These are phyloP conservation scores for Momotus momota DNA, from an alignment of 2,797 vertebrate species.

Conservation along the genomic window DNA sequence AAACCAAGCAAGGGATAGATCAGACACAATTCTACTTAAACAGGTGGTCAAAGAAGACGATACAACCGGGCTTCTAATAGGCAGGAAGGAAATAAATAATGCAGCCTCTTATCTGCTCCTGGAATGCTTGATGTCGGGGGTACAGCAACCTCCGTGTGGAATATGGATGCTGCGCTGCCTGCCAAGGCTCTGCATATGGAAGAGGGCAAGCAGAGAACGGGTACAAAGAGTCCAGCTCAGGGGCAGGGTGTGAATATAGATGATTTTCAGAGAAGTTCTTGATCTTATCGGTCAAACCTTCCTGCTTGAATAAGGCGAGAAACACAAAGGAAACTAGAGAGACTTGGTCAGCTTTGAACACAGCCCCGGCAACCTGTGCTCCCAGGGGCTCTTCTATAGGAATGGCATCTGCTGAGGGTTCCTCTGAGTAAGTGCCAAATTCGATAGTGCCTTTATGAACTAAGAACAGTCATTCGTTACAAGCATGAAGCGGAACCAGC, in stretches of 20 bases:
- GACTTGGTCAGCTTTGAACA: background rate
- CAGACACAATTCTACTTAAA: background rate
- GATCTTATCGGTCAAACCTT: background rate
- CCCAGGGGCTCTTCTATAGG: background rate
- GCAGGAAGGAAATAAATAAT: background rate
- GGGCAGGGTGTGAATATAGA: conserved; percentile 19
- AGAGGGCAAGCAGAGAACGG: background rate
- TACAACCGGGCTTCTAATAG: background rate
- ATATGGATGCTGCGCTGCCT: background rate
- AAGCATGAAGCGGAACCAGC: background rate
- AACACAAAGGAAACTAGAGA: background rate
- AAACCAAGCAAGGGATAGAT: background rate
- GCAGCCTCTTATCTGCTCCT: background rate
- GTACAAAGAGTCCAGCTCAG: background rate
- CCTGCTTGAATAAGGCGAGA: background rate
- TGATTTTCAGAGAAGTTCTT: conserved; percentile 7
- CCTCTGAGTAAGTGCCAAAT: background rate
- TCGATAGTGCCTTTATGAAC: background rate
- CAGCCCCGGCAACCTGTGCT: fast-evolving
- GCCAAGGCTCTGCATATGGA: background rate
- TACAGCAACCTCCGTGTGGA: fast-evolving
- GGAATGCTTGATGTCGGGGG: background rate
- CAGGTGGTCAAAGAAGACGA: background rate
- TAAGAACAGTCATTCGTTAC: background rate
- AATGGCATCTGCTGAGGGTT: background rate